These are phyloP conservation scores for Acipenser oxyrinchus DNA, from an alignment of 2,797 vertebrate genomes.

Conservation along the genomic window DNA sequence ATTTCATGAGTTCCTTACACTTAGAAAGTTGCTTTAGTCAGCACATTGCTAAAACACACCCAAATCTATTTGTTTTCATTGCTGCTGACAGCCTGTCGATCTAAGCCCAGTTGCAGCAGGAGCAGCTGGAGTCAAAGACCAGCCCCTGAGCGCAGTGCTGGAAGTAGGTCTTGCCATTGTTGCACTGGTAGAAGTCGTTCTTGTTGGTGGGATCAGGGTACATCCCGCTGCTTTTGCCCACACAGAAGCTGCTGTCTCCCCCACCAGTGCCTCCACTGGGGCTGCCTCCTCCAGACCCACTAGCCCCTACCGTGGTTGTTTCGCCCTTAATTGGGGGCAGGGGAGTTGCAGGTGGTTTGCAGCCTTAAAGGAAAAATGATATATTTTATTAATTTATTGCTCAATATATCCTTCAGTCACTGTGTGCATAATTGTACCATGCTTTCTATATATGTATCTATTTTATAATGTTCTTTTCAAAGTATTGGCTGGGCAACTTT, in stretches of 20 bases:
- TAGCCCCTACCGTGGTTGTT: conserved; percentile 17
- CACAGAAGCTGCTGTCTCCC: conserved; percentile 39
- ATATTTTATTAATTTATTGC: no score
- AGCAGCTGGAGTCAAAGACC: conserved; percentile 42
- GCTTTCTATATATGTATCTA: no score
- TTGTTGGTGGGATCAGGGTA: conserved; percentile 34
- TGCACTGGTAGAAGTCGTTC: conserved; percentile 43
- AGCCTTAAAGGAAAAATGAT: conserved; percentile 29
- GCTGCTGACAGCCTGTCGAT: not conserved
- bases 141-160: conserved; percentile 33
- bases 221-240: conserved; percentile 35
- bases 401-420: not conserved
- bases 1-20: no score
- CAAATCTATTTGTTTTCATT: no score
- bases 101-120: conserved; percentile 40
- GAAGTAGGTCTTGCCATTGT: conserved; percentile 34
- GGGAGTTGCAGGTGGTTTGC: conserved; percentile 36
- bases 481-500: no score
- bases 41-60: no score
- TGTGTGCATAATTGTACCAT: not conserved
- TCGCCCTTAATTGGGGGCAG: conserved; percentile 36
- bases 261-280: conserved; percentile 30
- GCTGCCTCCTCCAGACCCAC: conserved; percentile 10
- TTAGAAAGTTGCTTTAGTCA: no score
- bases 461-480: no score